Evolutionary conservation across 2,797 vertebrate genomes (phyloP).

Genomic region (Alfaro cultratus): DNA sequence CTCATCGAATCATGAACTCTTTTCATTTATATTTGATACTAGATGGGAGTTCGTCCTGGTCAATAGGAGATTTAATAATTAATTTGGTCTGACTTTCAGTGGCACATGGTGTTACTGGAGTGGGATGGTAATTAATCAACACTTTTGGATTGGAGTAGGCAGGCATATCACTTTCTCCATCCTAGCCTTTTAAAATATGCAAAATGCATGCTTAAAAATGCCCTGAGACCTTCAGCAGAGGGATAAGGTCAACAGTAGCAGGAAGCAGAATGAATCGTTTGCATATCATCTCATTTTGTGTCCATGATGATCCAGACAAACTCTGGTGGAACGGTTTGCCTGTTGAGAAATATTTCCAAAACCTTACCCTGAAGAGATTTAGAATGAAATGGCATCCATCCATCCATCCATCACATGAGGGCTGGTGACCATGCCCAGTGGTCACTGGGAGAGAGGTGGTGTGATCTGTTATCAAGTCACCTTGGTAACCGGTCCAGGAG

Average conservation of each 20-base stretch:
- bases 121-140: constrained; percentile 56
- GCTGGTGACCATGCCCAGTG: no score
- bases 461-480: background rate
- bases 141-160: constrained; percentile 42
- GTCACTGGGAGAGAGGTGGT: background rate
- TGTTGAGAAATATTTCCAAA: background rate
- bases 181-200: constrained; percentile 17
- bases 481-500: background rate
- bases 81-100: constrained; percentile 39
- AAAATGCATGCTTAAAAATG: constrained; percentile 12
- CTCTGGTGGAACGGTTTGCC: background rate
- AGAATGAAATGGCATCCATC: background rate
- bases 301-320: background rate
- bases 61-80: constrained; percentile 53
- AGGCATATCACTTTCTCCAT: constrained; percentile 26
- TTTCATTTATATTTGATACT: constrained; percentile 58
- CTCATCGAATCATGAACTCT: constrained; percentile 12
- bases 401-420: background rate
- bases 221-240: constrained; percentile 11
- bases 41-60: constrained; percentile 40
- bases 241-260: constrained; percentile 22
- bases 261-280: constrained; percentile 51
- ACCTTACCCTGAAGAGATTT: background rate
- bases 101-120: constrained; percentile 9
- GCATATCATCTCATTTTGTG: constrained; percentile 36